These are phyloP conservation scores for Pachyramphus minor DNA, from an alignment of 2,113 vertebrate genomes.

Conservation along the genomic window DNA sequence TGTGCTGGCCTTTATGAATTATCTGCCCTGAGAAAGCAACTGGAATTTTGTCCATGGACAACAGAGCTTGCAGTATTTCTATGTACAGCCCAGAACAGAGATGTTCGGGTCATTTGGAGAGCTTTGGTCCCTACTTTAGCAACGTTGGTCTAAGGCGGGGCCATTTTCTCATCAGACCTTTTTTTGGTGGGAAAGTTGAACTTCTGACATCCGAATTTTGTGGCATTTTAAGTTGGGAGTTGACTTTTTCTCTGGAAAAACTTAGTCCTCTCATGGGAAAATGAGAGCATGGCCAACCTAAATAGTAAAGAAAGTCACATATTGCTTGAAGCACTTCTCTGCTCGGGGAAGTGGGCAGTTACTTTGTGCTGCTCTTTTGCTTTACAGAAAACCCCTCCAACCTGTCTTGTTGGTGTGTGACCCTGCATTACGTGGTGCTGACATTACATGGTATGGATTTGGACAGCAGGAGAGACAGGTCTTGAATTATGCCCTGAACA, in stretches of 20 bases:
- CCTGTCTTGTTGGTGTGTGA: not conserved
- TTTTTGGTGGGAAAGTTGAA: not conserved
- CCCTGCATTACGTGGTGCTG: not conserved
- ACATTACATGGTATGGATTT: not conserved
- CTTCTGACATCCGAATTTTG: not conserved
- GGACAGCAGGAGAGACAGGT: not conserved
- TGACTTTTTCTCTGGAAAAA: constrained; percentile 2
- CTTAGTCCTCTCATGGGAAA: not conserved
- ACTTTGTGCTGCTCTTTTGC: not conserved
- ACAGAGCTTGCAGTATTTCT: not conserved
- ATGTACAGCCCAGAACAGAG: not conserved
- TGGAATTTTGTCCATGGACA: not conserved
- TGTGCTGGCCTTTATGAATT: not conserved
- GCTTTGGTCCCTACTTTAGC: not conserved
- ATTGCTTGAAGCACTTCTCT: not conserved
- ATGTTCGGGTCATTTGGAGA: not conserved
- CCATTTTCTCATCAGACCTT: not conserved
- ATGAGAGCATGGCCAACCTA: not conserved
- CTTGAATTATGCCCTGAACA: not conserved
- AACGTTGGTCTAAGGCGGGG: not conserved
- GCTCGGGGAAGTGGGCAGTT: not conserved
- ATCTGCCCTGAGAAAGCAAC: not conserved
- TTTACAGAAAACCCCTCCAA: not conserved
- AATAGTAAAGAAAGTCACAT: not conserved
- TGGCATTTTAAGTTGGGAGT: not conserved